Evolutionary conservation across 1,140 invertebrate genomes (phyloP), one percentile per base, ranked within the genome.

Genomic region (Vanessa tameamea): DNA sequence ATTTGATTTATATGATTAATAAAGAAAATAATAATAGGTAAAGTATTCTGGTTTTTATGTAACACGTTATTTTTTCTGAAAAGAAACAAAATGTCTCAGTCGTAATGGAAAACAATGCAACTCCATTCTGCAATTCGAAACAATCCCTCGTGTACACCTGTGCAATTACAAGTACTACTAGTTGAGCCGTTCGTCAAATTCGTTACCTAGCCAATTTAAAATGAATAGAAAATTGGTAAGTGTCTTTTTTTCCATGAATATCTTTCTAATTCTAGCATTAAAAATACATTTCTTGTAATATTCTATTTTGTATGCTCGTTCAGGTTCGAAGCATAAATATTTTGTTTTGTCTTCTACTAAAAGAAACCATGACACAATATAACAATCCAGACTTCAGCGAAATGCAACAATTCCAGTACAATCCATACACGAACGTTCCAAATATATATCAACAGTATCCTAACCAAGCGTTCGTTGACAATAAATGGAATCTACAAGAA

Each of bases 391-490:
- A 53, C 11, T 68, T 63, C 13, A 16, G 15, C 68, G 20, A 23
- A 31, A 63, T 71, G 2, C 47, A 47, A 61, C 69, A 76, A 53
- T 72, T 53, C 61, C 76, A 75, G 59, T 75, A 74, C n/a, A 68
- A 70, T 59, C 69, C 72, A 5, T 75, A 75, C 16, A 71, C 71
- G 47, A 76, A 69, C 47, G 31, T 50, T 12, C 26, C 50, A 69
- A 69, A 59, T 43, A 1, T 59, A 20, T 70, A 72, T 47, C 12
- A 48, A 31, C 64, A 61, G 63, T 68, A 77, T 59, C 64, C 67
- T 59, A 57, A 69, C 64, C 75, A 78, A 72, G 15, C 51, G 26
- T 69, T 66, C 31, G 43, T 23, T 12, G 74, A 75, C 48, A 71
- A 67, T 8, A 53, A 73, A 63, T 76, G 57, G 77, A 73, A 37